phyloP scores from a whole-genome alignment of 2,113 vertebrate genomes.

The Muntiacus reevesi region DNA sequence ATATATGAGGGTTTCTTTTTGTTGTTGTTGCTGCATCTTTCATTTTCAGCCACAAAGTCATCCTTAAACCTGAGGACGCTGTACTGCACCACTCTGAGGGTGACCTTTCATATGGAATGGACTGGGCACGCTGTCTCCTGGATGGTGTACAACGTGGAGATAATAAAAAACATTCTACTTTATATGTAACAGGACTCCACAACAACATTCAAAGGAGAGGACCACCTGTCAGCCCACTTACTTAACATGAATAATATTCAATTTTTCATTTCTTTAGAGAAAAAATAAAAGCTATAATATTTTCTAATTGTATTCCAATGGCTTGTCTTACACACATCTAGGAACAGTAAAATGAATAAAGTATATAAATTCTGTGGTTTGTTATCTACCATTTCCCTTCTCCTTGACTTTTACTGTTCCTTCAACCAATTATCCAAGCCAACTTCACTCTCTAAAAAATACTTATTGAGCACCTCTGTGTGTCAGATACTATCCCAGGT shows the following conservation, averaged over 20 bases:
- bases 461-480: neutral
- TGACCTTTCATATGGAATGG: neutral
- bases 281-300: neutral
- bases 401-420: neutral
- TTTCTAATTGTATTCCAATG: neutral
- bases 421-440: neutral
- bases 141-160: neutral
- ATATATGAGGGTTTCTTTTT: neutral
- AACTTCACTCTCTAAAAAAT: neutral
- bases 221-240: neutral
- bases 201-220: neutral
- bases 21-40: neutral
- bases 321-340: neutral
- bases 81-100: neutral
- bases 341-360: neutral
- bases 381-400: neutral
- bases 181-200: neutral
- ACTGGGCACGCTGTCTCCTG: neutral
- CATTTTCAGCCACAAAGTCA: neutral
- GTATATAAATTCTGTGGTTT: neutral
- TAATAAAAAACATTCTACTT: neutral
- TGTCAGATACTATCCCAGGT: neutral
- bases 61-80: neutral
- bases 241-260: neutral
- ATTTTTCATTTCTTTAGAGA: neutral